Percentiles rank a stretch among this genome's conserved stretches.
Evolutionary conservation across 2,113 vertebrate species (phyloP).

Genomic region (Crotalus horridus): DNA sequence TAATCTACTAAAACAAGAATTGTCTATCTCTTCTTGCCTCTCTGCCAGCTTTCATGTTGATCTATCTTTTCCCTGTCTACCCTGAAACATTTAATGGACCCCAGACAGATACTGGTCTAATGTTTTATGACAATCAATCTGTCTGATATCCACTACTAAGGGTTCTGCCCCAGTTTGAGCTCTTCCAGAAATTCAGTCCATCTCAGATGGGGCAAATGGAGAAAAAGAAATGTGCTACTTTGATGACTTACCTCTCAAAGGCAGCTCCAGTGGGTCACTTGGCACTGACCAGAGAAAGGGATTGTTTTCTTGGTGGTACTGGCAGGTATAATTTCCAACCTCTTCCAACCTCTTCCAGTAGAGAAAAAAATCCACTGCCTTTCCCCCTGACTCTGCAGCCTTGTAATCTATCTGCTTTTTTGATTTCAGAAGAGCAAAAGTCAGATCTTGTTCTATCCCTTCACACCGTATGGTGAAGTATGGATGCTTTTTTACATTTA

Average conservation of each 20-base stretch:
- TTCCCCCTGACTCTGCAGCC: not conserved
- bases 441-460: not conserved
- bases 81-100: not conserved
- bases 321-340: not conserved
- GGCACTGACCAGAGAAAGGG: not conserved
- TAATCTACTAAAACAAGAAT: not conserved
- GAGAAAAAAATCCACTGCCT: not conserved
- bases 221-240: not conserved
- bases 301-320: accelerated
- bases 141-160: too few species aligned
- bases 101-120: not conserved
- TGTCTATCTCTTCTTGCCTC: too few species aligned
- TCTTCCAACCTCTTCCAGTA: accelerated
- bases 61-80: not conserved
- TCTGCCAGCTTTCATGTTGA: not conserved
- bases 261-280: not conserved
- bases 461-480: not conserved
- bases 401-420: not conserved
- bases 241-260: not conserved
- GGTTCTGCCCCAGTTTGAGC: not conserved
- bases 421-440: not conserved
- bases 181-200: not conserved
- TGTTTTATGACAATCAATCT: not conserved
- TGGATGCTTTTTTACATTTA: accelerated
- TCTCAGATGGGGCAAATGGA: not conserved